Evolutionary conservation across 2,888 invertebrate genomes (phyloP).

Genomic region (Philhelius pedissequus): DNA sequence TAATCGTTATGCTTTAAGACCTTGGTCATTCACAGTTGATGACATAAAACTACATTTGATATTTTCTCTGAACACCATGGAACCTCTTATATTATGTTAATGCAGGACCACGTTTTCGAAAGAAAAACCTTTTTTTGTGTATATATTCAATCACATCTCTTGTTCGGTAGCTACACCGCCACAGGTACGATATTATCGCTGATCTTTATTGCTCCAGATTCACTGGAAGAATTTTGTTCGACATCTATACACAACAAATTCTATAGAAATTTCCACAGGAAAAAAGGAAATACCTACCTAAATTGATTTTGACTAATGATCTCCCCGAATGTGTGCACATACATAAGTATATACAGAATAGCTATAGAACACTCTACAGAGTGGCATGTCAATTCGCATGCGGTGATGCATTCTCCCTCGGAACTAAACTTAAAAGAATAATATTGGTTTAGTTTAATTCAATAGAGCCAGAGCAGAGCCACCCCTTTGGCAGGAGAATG

Average conservation of each 20-base stretch:
- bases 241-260: conserved; percentile 37
- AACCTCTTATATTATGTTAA: too few relatives aligned
- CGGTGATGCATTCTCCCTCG: not conserved
- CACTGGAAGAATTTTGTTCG: conserved; percentile 32
- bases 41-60: conserved; percentile 18
- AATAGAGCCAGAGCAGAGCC: not conserved
- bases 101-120: conserved; percentile 3
- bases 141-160: conserved; percentile 1
- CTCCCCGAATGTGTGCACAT: not conserved
- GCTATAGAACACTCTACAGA: too few relatives aligned
- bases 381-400: conserved; percentile 51
- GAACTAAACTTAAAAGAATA: not conserved
- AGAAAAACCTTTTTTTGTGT: conserved; percentile 4
- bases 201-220: conserved; percentile 60
- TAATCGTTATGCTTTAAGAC: not conserved
- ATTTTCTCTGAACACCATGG: conserved; percentile 26
- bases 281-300: conserved; percentile 37
- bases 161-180: conserved; percentile 23
- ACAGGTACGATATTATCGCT: conserved; percentile 30
- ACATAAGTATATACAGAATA: too few relatives aligned
- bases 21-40: conserved; percentile 1
- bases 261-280: conserved; percentile 35
- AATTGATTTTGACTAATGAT: conserved; percentile 67
- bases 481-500: too few relatives aligned
- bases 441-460: conserved; percentile 25